Evolutionary conservation across 2,797 vertebrate genomes (phyloP), one percentile per base, ranked within the genome.

Genomic region (Antrozous pallidus): DNA sequence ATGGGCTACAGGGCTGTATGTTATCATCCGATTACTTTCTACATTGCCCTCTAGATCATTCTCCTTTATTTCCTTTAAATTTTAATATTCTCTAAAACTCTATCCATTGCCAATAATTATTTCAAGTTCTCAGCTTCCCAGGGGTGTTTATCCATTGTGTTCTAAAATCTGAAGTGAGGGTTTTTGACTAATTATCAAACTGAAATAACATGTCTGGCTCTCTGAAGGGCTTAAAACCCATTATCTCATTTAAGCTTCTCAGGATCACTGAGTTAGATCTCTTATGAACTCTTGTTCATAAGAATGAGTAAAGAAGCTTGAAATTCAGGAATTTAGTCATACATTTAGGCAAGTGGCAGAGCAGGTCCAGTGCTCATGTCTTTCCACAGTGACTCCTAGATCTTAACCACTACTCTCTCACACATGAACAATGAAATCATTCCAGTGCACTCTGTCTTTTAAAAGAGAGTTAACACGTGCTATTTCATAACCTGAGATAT

Each of bases 11-110:
- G 28, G 33, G 18, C 56, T 82, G 33, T 56, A 89, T 92, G 40
- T 95, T 70, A 51, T 65, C 70, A 14, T 56, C 31, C 42, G 33
- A 65, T 90, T 42, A 36, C 77, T 84, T 77, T 92, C 51, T 77
- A n/a, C 22, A 92, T 71, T 81, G 54, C 63, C 16, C 4, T 85
- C 11, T 70, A 69, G 16, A 69, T 80, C 7, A 77, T 69, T 93
- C 65, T 22, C 22, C 24, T 80, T 77, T 77, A 13, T 77, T 93
- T 82, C 45, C 10, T 20, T 93, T 79, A 58, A 58, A 83, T 38
- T 8, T 7, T 79, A 78, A 2, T 5, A 8, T 91, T 88, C 17
- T 81, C 22, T 18, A 49, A 83, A 94, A 33, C 9, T 69, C 6
- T 18, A 86, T 8, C 36, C 8, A 49, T 74, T 88, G 47, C 10